Percentiles rank a stretch among this genome's conserved stretches.
Evolutionary conservation across 2,113 vertebrate species (phyloP).

Genomic region (Alectura lathami): DNA sequence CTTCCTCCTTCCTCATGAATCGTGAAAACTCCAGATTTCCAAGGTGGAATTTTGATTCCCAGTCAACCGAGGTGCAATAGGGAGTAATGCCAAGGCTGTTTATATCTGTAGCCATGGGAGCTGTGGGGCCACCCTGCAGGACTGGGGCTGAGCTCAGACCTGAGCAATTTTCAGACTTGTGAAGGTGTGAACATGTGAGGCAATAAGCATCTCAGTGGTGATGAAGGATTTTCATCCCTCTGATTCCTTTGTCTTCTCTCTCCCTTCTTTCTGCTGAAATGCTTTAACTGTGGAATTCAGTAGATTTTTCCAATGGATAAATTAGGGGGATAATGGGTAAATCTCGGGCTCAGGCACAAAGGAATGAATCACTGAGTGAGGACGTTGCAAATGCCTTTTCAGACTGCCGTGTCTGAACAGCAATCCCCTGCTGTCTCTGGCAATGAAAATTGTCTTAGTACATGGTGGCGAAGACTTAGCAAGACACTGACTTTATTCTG

Average conservation of each 20-base stretch:
- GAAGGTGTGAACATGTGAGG: background rate
- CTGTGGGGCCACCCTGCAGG: background rate
- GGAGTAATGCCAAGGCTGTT: background rate
- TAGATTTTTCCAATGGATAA: background rate
- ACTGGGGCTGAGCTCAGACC: background rate
- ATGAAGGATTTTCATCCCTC: background rate
- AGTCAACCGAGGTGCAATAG: background rate
- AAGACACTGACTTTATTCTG: background rate
- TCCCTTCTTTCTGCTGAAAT: background rate
- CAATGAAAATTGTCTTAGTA: background rate
- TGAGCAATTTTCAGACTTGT: background rate
- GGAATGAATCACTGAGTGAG: rapidly evolving
- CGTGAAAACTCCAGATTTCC: background rate
- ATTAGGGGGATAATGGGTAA: background rate
- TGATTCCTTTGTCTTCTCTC: background rate
- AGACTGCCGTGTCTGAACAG: rapidly evolving
- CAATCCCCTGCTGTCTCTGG: background rate
- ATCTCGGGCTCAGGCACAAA: background rate
- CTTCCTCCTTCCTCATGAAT: background rate
- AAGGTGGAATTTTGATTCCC: background rate
- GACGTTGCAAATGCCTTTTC: background rate
- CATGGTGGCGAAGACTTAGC: background rate
- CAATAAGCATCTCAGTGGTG: background rate
- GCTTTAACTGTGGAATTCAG: background rate
- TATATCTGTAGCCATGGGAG: background rate